Evolutionary conservation across 2,113 vertebrate species (phyloP), one percentile per base, ranked within the genome.

Genomic region (Bambusicola thoracicus): DNA sequence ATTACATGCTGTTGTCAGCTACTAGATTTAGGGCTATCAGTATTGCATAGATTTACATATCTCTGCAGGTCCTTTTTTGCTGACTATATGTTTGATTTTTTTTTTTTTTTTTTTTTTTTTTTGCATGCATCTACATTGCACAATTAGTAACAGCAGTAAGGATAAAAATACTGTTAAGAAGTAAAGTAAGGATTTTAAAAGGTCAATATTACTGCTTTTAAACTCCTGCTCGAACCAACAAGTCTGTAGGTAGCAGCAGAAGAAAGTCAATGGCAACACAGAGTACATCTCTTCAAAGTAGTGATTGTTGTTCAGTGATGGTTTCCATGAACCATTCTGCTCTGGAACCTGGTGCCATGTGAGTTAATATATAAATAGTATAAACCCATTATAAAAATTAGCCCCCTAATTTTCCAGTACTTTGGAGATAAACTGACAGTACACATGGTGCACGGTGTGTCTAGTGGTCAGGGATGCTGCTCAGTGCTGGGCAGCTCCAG

Each of bases 31-130:
- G 30, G 44, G 34, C 40, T 72, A 14, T 55, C 70, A 48, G 43
- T 17, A 10, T 46, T 30, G 58, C 25, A 66, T 9, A 81, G 70
- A 38, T 86, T 36, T 63, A 44, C 27, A 49, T 15, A 38, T 25
- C 63, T 19, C 4, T 43, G 63, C 21, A 66, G 30, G n/a, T 34
- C 14, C 14, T 43, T 61, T 70, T 65, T n/a, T 61, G 13, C 38
- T 66, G 25, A 44, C 43, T 59, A 3, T 27, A 34, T 41, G 10
- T 77, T 63, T 70, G 44, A 41, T 34, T 40, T 7, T 74, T 76
- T 89, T 76, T 51, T 61, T 76, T 72, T 18, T 72, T n/a, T 34
- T 40, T 7, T 74, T 76, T 89, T 76, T 51, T 61, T 76, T 72
- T 18, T 72, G 32, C 30, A 13, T 7, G 6, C 13, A 27, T 36